Base-by-base conservation (phyloP, 2,888 invertebrate genomes). In the Brachyptera risi region DNA sequence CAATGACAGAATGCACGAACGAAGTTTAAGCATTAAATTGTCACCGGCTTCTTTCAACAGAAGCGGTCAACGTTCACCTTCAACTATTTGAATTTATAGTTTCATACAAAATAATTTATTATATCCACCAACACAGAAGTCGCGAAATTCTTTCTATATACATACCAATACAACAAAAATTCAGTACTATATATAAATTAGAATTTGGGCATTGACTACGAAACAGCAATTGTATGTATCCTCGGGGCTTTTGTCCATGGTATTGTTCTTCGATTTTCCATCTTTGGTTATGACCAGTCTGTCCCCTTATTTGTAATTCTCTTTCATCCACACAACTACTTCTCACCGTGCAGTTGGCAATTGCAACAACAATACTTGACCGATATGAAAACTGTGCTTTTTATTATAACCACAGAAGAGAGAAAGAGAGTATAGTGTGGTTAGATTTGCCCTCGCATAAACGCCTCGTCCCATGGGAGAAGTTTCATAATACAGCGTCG, bases 231-330 rank as follows among this genome's bases (percentile, higher is more conserved):
- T n/a, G n/a, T n/a, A n/a, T n/a, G n/a, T n/a, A n/a, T n/a, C 47
- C 47, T 47, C 21, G 47, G 24, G 47, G 47, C 21, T 47, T n/a
- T 24, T 24, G 47, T 21, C 47, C 24, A 47, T 31, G 11, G 31
- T 31, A 31, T 47, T 47, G 47, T 47, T n/a, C 47, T 23, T 24
- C 23, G 47, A 17, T 47, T 24, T 42, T 47, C 47, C 47, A 47
- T 47, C 24, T 47, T 47, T 47, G 47, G 47, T 47, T 47, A 47
- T 37, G 54, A 54, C 54, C 54, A 44, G 17, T 21, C 47, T 35
- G n/a, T n/a, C n/a, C 35, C 51, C 51, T 51, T 51, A 51, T 51
- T 31, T 51, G 54, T 54, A 54, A 54, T 35, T 35, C 35, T 35
- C 47, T n/a, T 40, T 4, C 9, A 40, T 15, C 44, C n/a, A n/a